Conservation (phyloP, 2,797 vertebrate species). For the Manis pentadactyla region DNA sequence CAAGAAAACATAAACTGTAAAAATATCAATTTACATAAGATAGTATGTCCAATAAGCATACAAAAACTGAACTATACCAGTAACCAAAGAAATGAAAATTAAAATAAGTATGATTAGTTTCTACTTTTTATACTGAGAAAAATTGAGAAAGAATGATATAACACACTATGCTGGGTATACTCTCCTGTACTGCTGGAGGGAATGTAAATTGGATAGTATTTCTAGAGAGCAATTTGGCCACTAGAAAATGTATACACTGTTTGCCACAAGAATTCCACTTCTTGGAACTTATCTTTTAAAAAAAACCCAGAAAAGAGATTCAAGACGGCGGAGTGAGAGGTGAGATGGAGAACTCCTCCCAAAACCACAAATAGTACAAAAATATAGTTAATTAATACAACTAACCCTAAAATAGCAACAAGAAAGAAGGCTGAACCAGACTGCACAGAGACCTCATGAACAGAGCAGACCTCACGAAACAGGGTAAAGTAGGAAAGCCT, state of each 20-base stretch:
- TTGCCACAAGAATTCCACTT: neutral
- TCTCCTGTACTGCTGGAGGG: neutral
- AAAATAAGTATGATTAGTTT: neutral
- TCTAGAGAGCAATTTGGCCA: neutral
- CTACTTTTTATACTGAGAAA: neutral
- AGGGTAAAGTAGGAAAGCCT: too few relatives aligned
- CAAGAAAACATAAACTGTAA: neutral
- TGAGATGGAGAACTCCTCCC: too few relatives aligned
- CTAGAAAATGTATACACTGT: neutral
- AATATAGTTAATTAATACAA: too few relatives aligned
- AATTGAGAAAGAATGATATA: neutral
- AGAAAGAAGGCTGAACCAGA: too few relatives aligned
- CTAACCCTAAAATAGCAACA: too few relatives aligned
- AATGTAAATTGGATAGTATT: neutral
- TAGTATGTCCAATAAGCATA: neutral
- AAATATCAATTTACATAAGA: neutral
- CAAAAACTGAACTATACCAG: neutral
- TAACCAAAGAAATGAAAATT: conserved; percentile 18
- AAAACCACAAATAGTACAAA: too few relatives aligned
- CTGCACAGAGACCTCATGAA: too few relatives aligned
- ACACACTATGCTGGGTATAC: neutral
- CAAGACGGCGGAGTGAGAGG: too few relatives aligned
- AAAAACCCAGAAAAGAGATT: neutral
- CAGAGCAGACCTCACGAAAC: too few relatives aligned
- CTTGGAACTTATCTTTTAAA: conserved; percentile 7